These are phyloP conservation scores for Aphaenogaster ashmeadi DNA, from an alignment of 1,140 invertebrate species.

Conservation along the genomic window DNA sequence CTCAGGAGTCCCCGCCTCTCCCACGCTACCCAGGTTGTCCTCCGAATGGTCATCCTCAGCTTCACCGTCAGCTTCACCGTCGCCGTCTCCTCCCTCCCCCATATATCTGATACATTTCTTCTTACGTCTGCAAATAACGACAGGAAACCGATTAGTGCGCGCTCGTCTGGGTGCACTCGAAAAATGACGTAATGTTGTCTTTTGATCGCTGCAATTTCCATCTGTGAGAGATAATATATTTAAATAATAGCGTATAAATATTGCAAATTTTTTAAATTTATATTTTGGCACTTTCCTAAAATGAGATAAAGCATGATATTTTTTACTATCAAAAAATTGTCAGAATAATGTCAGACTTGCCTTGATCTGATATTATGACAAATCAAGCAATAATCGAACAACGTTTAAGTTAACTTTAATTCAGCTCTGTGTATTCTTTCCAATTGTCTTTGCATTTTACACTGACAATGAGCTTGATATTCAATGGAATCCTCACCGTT, in stretches of 20 bases:
- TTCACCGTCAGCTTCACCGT: constrained; percentile 90
- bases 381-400: not conserved
- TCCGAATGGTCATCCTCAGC: constrained; percentile 91
- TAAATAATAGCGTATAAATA: not conserved
- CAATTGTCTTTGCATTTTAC: not conserved
- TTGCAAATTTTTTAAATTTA: not conserved
- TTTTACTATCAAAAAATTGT: not conserved
- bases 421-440: not conserved
- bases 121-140: constrained; percentile 94
- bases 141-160: constrained; percentile 41
- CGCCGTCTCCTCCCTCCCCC: constrained; percentile 91
- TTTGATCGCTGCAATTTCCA: constrained; percentile 40
- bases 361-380: not conserved
- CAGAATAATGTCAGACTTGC: not conserved
- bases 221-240: constrained; percentile 44
- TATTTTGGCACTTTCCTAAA: not conserved
- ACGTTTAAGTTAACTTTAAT: not conserved
- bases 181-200: not conserved
- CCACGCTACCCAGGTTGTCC: constrained; percentile 93
- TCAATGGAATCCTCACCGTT: constrained; percentile 23
- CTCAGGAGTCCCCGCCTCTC: constrained; percentile 90
- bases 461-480: not conserved
- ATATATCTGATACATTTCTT: constrained; percentile 99
- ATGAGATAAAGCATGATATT: not conserved
- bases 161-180: not conserved